phyloP scores from a whole-genome alignment of 2,113 vertebrate genomes.

The Panthera leo region DNA sequence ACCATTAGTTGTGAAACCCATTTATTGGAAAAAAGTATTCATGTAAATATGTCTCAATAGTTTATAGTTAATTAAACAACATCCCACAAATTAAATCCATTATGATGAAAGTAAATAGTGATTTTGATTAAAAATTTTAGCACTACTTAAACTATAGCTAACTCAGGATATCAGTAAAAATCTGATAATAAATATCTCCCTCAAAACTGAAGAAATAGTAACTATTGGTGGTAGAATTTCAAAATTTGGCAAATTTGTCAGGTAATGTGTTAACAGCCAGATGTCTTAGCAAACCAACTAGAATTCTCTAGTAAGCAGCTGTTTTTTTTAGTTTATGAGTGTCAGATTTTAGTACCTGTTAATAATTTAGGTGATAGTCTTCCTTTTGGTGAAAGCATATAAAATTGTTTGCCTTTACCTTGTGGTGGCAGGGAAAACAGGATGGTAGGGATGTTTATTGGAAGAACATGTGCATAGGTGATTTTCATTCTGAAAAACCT shows the following conservation, averaged over 20 bases:
- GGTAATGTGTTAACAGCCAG: not conserved
- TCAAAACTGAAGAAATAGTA: not conserved
- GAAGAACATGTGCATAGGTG: not conserved
- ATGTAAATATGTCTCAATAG: not conserved
- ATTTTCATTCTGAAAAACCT: not conserved
- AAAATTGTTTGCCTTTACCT: not conserved
- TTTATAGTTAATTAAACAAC: not conserved
- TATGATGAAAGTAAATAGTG: not conserved
- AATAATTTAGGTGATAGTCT: not conserved
- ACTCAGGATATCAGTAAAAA: not conserved
- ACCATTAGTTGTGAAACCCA: not conserved
- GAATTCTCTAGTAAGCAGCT: not conserved
- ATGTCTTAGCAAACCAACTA: constrained; percentile 2
- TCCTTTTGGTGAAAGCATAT: not conserved
- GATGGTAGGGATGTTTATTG: not conserved
- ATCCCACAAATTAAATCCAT: not conserved
- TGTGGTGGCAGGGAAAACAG: not conserved
- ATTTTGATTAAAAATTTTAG: constrained; percentile 22
- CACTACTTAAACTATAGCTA: not conserved
- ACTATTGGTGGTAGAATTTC: not conserved
- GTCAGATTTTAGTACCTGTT: not conserved
- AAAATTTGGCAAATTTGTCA: not conserved
- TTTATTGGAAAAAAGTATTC: not conserved
- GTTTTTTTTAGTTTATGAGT: constrained; percentile 22
- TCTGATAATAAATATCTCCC: not conserved